These are phyloP conservation scores for Venusia cambrica DNA, from an alignment of 2,888 invertebrate genomes.

Conservation along the genomic window DNA sequence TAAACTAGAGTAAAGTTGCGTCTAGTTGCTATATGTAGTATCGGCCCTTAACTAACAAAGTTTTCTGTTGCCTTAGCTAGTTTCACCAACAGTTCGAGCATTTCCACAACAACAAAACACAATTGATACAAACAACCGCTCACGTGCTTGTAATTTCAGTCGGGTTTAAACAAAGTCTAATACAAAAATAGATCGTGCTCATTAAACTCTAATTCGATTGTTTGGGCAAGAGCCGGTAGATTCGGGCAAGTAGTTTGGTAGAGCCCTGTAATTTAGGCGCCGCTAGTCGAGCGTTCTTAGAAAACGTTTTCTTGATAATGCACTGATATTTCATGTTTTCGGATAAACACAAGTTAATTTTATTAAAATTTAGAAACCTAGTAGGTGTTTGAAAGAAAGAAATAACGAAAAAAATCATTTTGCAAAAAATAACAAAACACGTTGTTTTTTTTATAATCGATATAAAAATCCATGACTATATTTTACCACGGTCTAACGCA, in stretches of 20 bases:
- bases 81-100: no score
- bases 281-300: slow-evolving; percentile 49
- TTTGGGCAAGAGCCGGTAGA: slow-evolving; percentile 55
- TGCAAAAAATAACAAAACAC: no score
- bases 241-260: slow-evolving; percentile 57
- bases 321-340: slow-evolving; percentile 14
- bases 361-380: no score
- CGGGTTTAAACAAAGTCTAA: slow-evolving; percentile 25
- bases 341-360: slow-evolving; percentile 1
- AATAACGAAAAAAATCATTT: no score
- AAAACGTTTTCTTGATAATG: slow-evolving; percentile 39
- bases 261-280: slow-evolving; percentile 69
- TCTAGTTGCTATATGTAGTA: no score
- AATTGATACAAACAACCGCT: slow-evolving; percentile 14
- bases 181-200: slow-evolving; percentile 41
- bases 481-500: no score
- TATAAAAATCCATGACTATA: no score
- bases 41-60: no score
- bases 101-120: slow-evolving; percentile 8
- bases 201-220: slow-evolving; percentile 73
- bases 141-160: slow-evolving; percentile 24
- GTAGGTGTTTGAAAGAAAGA: no score
- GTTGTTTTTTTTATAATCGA: no score
- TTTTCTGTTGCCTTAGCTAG: no score
- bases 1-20: no score